Base-by-base conservation (phyloP, 2,797 vertebrate species). In the Melanotaenia nigrans region DNA sequence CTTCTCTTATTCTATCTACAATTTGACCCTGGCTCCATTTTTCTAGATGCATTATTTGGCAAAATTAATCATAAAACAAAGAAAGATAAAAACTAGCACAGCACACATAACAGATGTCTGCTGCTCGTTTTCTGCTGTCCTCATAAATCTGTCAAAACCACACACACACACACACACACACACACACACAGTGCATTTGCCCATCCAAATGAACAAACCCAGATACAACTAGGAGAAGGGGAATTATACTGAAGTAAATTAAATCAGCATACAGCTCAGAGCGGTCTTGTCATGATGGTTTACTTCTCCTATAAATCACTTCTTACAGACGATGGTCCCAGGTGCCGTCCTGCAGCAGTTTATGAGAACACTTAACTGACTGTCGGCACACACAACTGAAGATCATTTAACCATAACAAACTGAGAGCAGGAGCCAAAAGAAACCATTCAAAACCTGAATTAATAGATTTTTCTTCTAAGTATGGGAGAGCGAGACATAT, bases 71-170 rank as follows among this genome's bases (percentile, higher is more conserved):
- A 32, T 32, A 4, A 54, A 61, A 68, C 28, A 25, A 11, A 32
- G 47, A 49, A 45, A 59, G 36, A 14, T 40, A 62, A 56, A 12
- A 33, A 28, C 65, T 60, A 62, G 60, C 2, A 14, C 12, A 35
- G 58, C n/a, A 32, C 10, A 61, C 59, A 49, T 81, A 61, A 65
- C 54, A 65, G 51, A 59, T 69, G 71, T 82, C 59, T 74, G 35
- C 72, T 78, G 72, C 59, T 85, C 68, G 73, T 77, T 77, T 78
- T 82, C 59, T 74, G 35, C 54, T 76, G 61, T 67, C 75, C 65
- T 86, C 67, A 18, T 89, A 84, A 92, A 89, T 85, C 68, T 51
- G 61, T 68, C 73, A 61, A 66, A 58, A 12, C 5, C 60, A 40
- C 53, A 65, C 36, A 55, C 28, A 3, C 28, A 28, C 3, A 28